Conservation (phyloP, 2,113 vertebrate species). For the Carollia perspicillata region DNA sequence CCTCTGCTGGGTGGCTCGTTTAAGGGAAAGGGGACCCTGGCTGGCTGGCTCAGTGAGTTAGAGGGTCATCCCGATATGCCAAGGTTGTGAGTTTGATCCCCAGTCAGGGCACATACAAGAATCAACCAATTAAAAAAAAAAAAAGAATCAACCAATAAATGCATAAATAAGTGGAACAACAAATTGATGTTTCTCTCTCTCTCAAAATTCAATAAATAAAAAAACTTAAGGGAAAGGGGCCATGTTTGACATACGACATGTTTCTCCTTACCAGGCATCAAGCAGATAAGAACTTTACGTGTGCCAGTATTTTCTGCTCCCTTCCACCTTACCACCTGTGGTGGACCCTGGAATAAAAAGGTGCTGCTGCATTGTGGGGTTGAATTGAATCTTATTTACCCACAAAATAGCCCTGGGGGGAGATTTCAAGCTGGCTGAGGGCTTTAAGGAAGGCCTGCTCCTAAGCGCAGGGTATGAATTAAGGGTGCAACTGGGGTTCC, state of each 20-base stretch:
- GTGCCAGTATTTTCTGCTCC: neutral
- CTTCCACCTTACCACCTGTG: neutral
- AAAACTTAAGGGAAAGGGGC: neutral
- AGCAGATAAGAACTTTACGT: neutral
- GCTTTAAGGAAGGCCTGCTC: neutral
- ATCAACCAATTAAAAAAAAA: too few species aligned
- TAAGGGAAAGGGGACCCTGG: neutral
- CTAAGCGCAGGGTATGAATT: neutral
- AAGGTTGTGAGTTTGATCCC: too few species aligned
- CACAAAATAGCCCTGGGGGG: neutral
- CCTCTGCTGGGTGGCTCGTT: neutral
- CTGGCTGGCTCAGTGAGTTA: too few species aligned
- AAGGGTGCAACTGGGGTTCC: too few species aligned
- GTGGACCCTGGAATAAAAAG: neutral
- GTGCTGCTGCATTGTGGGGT: neutral
- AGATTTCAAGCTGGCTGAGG: neutral
- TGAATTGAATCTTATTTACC: neutral
- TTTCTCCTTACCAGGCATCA: neutral
- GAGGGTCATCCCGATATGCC: too few species aligned
- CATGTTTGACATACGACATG: neutral
- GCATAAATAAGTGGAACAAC: too few species aligned
- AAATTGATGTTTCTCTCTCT: too few species aligned
- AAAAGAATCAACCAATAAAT: too few species aligned
- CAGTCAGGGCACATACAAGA: too few species aligned
- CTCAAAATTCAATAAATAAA: too few species aligned